Conservation (phyloP, 2,113 vertebrate species). For the Anarhynchus alexandrinus region DNA sequence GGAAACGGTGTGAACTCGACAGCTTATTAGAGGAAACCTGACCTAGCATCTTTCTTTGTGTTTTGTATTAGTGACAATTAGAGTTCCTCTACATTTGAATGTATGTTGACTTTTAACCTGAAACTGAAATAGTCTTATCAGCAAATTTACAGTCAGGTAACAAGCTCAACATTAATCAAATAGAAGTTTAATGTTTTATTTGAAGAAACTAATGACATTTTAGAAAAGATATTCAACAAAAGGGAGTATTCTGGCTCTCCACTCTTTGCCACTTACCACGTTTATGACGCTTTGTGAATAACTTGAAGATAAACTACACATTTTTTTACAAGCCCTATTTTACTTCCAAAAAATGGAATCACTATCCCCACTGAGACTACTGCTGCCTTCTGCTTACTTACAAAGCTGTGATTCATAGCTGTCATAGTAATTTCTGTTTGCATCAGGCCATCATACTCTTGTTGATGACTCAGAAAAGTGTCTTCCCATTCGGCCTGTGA, state of each 20-base stretch:
- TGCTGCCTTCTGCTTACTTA: neutral
- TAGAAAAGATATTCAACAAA: neutral
- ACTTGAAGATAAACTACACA: neutral
- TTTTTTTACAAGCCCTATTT: neutral
- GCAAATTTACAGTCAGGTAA: neutral
- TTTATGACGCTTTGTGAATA: neutral
- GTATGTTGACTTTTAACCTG: neutral
- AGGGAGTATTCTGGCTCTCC: neutral
- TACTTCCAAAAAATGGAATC: neutral
- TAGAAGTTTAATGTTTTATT: neutral
- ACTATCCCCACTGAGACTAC: neutral
- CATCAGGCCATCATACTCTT: neutral
- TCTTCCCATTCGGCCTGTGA: neutral
- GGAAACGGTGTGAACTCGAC: neutral
- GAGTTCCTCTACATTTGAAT: neutral
- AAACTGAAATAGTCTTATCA: neutral
- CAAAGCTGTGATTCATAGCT: neutral
- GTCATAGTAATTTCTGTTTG: neutral
- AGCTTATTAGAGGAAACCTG: neutral
- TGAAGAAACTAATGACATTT: neutral
- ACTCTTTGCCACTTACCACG: neutral
- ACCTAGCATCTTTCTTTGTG: neutral
- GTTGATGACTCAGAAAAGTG: neutral
- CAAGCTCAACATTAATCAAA: neutral
- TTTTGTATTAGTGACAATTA: neutral